Evolutionary conservation across 2,888 invertebrate species (phyloP).

Genomic region (Blastobasis adustella): DNA sequence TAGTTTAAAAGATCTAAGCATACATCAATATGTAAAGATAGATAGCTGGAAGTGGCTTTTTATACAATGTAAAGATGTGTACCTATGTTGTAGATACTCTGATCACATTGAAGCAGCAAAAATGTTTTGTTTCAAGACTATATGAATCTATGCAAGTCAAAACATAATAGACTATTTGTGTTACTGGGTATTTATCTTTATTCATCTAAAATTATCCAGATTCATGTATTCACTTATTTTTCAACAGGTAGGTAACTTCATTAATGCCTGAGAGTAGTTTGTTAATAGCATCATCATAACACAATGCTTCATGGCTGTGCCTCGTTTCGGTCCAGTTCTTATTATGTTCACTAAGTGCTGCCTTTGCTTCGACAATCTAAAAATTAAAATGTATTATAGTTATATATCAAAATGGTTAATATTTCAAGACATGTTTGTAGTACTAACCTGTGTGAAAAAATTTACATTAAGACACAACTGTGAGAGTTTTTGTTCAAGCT

Average conservation of each 20-base stretch:
- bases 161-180: neutral
- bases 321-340: conserved; percentile 30
- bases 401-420: neutral
- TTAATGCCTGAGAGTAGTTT: conserved; percentile 52
- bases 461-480: conserved; percentile 50
- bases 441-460: conserved; percentile 49
- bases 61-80: neutral
- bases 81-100: neutral
- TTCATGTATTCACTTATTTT: conserved; percentile 33
- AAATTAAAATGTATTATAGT: conserved; percentile 11
- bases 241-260: conserved; percentile 52
- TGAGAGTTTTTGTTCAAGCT: conserved; percentile 45
- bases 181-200: neutral
- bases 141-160: neutral
- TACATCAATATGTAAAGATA: too few relatives aligned
- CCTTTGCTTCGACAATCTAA: conserved; percentile 56
- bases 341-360: conserved; percentile 37
- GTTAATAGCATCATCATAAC: conserved; percentile 46
- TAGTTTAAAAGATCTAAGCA: too few relatives aligned
- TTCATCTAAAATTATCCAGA: neutral
- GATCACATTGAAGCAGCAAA: neutral
- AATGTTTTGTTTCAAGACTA: neutral
- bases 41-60: too few relatives aligned
- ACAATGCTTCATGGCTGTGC: conserved; percentile 26
- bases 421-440: neutral